Percentiles rank a stretch among this genome's conserved stretches.
Conservation (phyloP, 2,888 invertebrate genomes). For the Spisula subtruncata region DNA sequence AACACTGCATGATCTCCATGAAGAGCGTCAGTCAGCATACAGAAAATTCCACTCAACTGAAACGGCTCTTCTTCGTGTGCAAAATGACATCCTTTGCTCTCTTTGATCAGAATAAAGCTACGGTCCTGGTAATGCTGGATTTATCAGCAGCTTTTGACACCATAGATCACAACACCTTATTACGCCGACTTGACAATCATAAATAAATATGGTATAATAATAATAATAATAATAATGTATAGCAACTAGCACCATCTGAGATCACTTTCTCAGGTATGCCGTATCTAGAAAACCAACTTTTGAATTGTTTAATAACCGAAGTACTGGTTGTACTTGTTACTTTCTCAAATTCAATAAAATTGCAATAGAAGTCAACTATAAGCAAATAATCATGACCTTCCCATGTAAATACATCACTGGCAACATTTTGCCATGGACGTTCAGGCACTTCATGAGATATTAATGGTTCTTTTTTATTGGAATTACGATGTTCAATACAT, state of each 20-base stretch:
- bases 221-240: too few species aligned
- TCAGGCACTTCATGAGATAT: constrained; percentile 56
- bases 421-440: constrained; percentile 67
- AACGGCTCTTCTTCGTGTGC: too few species aligned
- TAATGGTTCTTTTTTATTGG: constrained; percentile 68
- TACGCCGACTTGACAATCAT: too few species aligned
- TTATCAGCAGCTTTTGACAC: too few species aligned
- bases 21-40: too few species aligned
- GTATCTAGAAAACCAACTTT: constrained; percentile 59
- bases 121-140: too few species aligned
- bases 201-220: too few species aligned
- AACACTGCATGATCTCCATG: too few species aligned
- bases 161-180: too few species aligned
- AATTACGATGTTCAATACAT: constrained; percentile 47
- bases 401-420: constrained; percentile 70
- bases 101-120: too few species aligned
- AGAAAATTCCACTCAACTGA: too few species aligned
- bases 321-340: constrained; percentile 53
- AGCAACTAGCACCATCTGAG: constrained; percentile 30
- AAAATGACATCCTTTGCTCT: too few species aligned
- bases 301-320: constrained; percentile 66
- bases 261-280: constrained; percentile 47
- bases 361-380: constrained; percentile 68
- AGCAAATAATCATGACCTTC: constrained; percentile 66
- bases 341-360: constrained; percentile 69